A percentile compares a stretch with the other conserved stretches of the same genome.
Conservation (phyloP, 1,140 invertebrate genomes). For the Mercenaria mercenaria region DNA sequence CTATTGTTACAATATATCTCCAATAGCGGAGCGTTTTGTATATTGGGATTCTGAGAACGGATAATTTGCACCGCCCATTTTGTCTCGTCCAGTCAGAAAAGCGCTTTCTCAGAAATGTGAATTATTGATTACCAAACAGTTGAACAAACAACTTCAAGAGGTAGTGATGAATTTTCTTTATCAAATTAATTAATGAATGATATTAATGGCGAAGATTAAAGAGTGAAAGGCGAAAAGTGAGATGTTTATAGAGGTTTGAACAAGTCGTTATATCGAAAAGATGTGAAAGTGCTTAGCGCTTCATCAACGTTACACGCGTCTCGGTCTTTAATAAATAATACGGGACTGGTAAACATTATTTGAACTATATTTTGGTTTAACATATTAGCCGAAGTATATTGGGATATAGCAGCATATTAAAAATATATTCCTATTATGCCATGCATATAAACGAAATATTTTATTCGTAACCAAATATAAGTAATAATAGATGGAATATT, state of each 20-base stretch:
- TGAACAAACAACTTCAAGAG: slow-evolving; percentile 37
- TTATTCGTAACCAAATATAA: too few relatives aligned
- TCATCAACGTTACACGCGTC: slow-evolving; percentile 5
- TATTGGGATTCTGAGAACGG: too few relatives aligned
- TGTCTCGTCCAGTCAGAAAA: background rate
- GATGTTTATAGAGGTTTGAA: slow-evolving; percentile 8
- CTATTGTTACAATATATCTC: background rate
- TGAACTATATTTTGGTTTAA: background rate
- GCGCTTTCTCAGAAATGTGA: slow-evolving; percentile 13
- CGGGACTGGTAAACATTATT: background rate
- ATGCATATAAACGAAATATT: too few relatives aligned
- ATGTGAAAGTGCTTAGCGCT: slow-evolving; percentile 3
- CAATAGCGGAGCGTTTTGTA: background rate
- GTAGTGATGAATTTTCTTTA: slow-evolving; percentile 41
- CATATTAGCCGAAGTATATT: background rate
- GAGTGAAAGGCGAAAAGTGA: slow-evolving; percentile 1
- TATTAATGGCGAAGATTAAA: slow-evolving; percentile 51
- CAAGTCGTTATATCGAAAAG: slow-evolving; percentile 57
- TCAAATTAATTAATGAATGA: slow-evolving; percentile 59
- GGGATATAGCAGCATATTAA: background rate
- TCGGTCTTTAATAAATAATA: background rate
- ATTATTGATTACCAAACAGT: slow-evolving; percentile 27
- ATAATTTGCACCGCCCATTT: background rate
- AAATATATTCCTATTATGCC: too few relatives aligned
- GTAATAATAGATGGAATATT: too few relatives aligned